These are phyloP conservation scores for Diadromus collaris DNA, from an alignment of 2,888 invertebrate genomes.

Conservation along the genomic window DNA sequence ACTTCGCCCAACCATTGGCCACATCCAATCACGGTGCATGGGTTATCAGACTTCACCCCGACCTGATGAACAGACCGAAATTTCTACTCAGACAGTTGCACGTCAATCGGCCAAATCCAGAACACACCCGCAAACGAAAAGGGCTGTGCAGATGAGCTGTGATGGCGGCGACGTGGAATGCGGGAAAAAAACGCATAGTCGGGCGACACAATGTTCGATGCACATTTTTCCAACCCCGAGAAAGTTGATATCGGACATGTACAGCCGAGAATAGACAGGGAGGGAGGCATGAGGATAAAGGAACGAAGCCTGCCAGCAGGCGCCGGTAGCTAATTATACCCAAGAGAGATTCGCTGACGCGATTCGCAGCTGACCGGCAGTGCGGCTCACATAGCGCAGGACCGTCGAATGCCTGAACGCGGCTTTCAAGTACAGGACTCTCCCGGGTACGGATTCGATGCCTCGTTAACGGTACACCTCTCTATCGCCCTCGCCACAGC, in stretches of 20 bases:
- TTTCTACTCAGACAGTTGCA: too few relatives aligned
- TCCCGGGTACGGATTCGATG: conserved; percentile 45
- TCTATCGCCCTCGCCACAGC: conserved; percentile 11
- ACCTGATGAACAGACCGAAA: too few relatives aligned
- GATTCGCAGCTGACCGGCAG: conserved; percentile 56
- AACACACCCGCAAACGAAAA: conserved; percentile 8
- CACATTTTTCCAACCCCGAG: conserved; percentile 32
- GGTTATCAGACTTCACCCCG: too few relatives aligned
- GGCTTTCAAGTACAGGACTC: conserved; percentile 45
- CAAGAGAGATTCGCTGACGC: conserved; percentile 53
- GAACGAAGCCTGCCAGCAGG: conserved; percentile 26
- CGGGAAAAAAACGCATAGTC: conserved; percentile 32
- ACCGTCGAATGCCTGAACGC: conserved; percentile 33
- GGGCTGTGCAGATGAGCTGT: background rate
- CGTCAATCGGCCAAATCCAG: conserved; percentile 1
- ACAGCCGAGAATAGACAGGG: conserved; percentile 1
- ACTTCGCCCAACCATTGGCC: too few relatives aligned
- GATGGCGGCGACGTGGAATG: background rate
- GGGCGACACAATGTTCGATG: conserved; percentile 32
- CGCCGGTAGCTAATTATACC: conserved; percentile 57
- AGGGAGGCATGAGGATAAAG: conserved; percentile 1
- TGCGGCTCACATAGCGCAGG: conserved; percentile 10
- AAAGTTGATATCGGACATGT: conserved; percentile 14
- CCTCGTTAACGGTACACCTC: conserved; percentile 53
- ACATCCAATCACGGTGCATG: too few relatives aligned